Evolutionary conservation across 1,140 invertebrate species (phyloP).

Genomic region (Drosophila dunni): DNA sequence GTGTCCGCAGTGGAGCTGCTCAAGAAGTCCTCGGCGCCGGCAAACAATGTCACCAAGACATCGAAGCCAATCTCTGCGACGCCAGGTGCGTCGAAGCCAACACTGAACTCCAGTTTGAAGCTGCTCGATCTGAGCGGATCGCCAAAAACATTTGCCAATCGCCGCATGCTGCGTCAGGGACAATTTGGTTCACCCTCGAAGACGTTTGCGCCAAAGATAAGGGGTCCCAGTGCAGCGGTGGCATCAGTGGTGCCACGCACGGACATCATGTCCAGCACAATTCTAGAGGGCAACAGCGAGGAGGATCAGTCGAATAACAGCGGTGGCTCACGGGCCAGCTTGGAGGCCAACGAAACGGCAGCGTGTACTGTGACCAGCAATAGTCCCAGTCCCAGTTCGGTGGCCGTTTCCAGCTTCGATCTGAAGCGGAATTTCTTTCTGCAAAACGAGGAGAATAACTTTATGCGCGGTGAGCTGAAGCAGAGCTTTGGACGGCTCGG

Average conservation of each 20-base stretch:
- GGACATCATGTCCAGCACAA: conserved; percentile 93
- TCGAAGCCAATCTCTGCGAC: conserved; percentile 22
- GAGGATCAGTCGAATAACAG: conserved; percentile 86
- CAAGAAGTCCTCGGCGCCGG: conserved; percentile 86
- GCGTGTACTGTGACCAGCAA: conserved; percentile 15
- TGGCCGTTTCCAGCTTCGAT: conserved; percentile 59
- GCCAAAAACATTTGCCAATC: conserved; percentile 88
- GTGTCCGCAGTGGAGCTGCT: conserved; percentile 93
- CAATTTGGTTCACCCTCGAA: conserved; percentile 86
- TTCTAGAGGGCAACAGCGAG: conserved; percentile 92
- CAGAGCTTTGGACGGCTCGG: conserved; percentile 58
- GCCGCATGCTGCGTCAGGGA: conserved; percentile 86
- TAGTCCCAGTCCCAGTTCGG: conserved; percentile 29
- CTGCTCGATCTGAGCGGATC: conserved; percentile 88
- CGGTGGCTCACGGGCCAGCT: conserved; percentile 58
- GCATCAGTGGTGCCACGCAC: conserved; percentile 90
- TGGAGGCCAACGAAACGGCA: conserved; percentile 39
- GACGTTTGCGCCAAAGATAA: conserved; percentile 87
- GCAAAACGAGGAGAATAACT: conserved; percentile 84
- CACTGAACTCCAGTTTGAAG: conserved; percentile 83
- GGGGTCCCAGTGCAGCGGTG: conserved; percentile 86
- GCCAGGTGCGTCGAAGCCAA: conserved; percentile 53
- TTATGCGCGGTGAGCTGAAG: conserved; percentile 83
- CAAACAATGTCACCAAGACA: conserved; percentile 2
- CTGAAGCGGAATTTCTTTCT: conserved; percentile 83